Conservation (phyloP, 2,888 invertebrate species). For the Glaucopsyche alexis region DNA sequence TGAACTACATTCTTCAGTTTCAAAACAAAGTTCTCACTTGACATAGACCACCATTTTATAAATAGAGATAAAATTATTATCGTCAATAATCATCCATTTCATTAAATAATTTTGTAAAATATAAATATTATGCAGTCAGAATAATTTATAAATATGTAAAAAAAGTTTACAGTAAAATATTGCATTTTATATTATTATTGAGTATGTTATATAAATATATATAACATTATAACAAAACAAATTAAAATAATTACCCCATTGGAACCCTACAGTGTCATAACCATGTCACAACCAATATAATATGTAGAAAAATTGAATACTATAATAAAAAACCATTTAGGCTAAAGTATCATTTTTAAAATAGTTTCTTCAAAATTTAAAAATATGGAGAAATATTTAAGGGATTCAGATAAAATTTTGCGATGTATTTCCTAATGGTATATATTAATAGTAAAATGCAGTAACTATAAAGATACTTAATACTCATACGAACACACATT, state of each 20-base stretch:
- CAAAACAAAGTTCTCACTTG: constrained; percentile 23
- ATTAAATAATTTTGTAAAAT: not conserved
- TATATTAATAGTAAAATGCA: constrained; percentile 14
- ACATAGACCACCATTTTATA: constrained; percentile 13
- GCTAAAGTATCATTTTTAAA: constrained; percentile 26
- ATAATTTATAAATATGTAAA: constrained; percentile 11
- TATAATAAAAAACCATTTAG: constrained; percentile 32
- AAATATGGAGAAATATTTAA: constrained; percentile 39
- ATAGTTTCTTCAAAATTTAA: constrained; percentile 37
- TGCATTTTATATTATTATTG: not conserved
- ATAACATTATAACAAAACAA: constrained; percentile 15
- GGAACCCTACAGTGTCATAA: not conserved
- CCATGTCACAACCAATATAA: constrained; percentile 31
- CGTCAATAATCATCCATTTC: not conserved
- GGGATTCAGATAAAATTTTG: constrained; percentile 33
- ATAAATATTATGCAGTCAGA: constrained; percentile 12
- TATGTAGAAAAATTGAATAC: constrained; percentile 36
- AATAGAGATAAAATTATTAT: constrained; percentile 6
- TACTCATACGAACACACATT: constrained; percentile 30
- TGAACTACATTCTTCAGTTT: constrained; percentile 2
- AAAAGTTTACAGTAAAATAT: constrained; percentile 14
- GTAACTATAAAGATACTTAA: constrained; percentile 6
- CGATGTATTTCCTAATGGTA: constrained; percentile 31
- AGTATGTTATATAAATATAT: constrained; percentile 16
- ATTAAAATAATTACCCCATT: constrained; percentile 21